phyloP scores from a whole-genome alignment of 1,140 invertebrate genomes.

The Aphaenogaster ashmeadi region DNA sequence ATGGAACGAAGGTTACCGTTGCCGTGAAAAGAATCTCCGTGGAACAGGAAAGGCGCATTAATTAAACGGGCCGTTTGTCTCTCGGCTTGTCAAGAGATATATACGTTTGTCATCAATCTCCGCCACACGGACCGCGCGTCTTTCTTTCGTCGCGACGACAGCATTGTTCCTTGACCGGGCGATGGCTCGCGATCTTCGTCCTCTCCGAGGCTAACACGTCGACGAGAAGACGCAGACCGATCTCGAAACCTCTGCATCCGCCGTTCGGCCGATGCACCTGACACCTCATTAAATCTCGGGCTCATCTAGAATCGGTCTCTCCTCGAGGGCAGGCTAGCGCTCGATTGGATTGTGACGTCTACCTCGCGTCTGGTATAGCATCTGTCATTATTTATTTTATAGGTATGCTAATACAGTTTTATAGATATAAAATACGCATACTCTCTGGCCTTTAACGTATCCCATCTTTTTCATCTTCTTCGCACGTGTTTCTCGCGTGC shows the following conservation, averaged over 20 bases:
- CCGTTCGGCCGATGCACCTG: background rate
- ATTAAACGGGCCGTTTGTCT: conserved; percentile 14
- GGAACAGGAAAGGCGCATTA: conserved; percentile 1
- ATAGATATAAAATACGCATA: background rate
- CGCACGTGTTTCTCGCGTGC: background rate
- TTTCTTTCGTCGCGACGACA: conserved; percentile 24
- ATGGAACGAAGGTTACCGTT: conserved; percentile 4
- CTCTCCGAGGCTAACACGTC: background rate
- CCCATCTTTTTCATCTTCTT: background rate
- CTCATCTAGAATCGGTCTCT: conserved; percentile 2
- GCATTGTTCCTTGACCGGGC: conserved; percentile 42
- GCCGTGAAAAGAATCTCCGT: conserved; percentile 15
- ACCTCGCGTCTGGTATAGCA: background rate
- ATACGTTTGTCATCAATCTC: conserved; percentile 48
- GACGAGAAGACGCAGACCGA: background rate
- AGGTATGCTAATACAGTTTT: background rate
- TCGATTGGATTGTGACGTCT: background rate
- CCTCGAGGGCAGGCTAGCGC: background rate
- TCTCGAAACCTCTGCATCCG: background rate
- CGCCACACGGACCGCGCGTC: background rate
- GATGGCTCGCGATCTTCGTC: conserved; percentile 27
- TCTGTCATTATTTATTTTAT: background rate
- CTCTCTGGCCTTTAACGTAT: background rate
- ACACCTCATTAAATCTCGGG: conserved; percentile 3
- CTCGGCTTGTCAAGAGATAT: conserved; percentile 47